phyloP scores from a whole-genome alignment of 2,113 vertebrate genomes.

The Mixornis gularis region DNA sequence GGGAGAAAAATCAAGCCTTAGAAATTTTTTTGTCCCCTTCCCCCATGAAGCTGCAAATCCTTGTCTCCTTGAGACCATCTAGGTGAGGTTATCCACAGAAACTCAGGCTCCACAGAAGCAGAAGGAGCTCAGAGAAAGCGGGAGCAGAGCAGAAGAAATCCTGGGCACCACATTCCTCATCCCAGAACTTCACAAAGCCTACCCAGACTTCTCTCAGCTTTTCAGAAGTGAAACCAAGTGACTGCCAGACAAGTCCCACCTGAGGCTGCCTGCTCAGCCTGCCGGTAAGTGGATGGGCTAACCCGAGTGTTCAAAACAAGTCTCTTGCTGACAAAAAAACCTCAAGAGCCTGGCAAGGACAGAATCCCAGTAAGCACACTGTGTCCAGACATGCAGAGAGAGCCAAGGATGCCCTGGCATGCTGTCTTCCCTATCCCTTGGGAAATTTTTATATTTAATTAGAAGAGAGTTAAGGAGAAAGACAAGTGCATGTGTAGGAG shows the following conservation, averaged over 20 bases:
- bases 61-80: background rate
- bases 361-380: background rate
- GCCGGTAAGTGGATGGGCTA: background rate
- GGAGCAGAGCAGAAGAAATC: background rate
- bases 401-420: background rate
- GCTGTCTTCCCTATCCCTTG: background rate
- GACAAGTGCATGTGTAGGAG: background rate
- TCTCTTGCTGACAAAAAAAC: background rate
- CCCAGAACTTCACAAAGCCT: background rate
- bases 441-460: constrained; percentile 31
- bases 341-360: background rate
- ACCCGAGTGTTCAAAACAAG: background rate
- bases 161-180: background rate
- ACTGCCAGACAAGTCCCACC: background rate
- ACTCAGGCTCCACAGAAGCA: background rate
- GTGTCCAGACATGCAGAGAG: background rate
- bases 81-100: background rate
- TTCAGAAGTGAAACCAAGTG: background rate
- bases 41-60: background rate
- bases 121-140: background rate
- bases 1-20: background rate
- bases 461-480: background rate
- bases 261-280: background rate
- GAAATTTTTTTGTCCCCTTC: background rate
- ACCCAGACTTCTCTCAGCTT: background rate